Evolutionary conservation across 2,797 vertebrate species (phyloP).

Genomic region (Poecilia picta): DNA sequence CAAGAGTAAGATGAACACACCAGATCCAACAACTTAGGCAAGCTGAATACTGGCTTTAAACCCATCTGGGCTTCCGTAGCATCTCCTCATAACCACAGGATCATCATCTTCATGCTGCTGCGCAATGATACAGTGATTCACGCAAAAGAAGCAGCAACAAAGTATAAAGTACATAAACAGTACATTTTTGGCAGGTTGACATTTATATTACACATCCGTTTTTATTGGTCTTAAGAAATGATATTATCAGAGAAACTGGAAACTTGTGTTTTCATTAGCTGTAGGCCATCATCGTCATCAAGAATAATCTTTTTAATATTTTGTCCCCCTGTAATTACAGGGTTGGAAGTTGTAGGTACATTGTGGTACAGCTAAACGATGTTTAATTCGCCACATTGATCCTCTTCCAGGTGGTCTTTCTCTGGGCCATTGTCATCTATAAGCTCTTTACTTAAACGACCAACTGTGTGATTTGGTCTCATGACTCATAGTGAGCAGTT

Average conservation of each 20-base stretch:
- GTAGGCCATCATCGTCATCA: not conserved
- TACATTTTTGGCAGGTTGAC: not conserved
- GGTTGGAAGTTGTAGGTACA: not conserved
- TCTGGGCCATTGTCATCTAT: not conserved
- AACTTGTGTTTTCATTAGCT: not conserved
- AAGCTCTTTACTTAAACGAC: not conserved
- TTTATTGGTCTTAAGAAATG: not conserved
- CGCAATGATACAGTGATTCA: not conserved
- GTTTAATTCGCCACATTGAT: not conserved
- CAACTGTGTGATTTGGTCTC: not conserved
- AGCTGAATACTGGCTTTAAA: not conserved
- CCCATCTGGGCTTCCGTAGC: not conserved
- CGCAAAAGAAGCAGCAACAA: not conserved
- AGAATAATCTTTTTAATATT: not conserved
- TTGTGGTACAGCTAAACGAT: too few relatives aligned
- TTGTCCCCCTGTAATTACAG: not conserved
- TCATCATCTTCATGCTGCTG: not conserved
- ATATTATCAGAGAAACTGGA: not conserved
- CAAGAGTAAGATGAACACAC: not conserved
- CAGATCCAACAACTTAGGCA: not conserved
- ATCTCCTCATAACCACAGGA: not conserved
- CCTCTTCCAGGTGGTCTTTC: not conserved
- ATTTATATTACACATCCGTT: not conserved
- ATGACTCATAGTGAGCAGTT: not conserved
- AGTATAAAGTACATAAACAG: not conserved